These are phyloP conservation scores for Tribolium madens DNA, from an alignment of 1,140 invertebrate genomes.

Conservation along the genomic window DNA sequence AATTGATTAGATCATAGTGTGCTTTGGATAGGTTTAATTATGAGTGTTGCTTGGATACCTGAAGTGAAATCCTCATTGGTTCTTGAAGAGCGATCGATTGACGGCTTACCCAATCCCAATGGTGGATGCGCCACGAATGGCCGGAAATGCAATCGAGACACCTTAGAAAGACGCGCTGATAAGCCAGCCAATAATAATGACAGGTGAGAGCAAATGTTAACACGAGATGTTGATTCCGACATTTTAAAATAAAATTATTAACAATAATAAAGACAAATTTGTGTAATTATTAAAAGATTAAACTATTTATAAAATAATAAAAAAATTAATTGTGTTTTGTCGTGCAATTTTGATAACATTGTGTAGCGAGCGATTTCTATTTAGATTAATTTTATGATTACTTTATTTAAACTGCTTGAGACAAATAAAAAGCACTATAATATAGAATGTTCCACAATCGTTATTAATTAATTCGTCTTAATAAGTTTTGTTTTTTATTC, in stretches of 20 bases:
- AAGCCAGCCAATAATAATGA: constrained; percentile 35
- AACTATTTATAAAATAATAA: not conserved
- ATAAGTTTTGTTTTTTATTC: no score
- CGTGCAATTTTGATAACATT: no score
- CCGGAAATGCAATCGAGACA: constrained; percentile 53
- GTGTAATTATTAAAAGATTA: not conserved
- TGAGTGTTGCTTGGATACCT: constrained; percentile 46
- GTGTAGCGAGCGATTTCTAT: not conserved
- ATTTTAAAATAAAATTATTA: no score
- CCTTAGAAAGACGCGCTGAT: constrained; percentile 29
- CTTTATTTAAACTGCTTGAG: not conserved
- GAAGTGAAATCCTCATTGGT: constrained; percentile 39
- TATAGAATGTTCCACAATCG: no score
- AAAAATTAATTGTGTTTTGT: not conserved
- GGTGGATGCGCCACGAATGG: constrained; percentile 53
- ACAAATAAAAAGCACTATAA: no score
- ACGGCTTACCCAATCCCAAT: constrained; percentile 37
- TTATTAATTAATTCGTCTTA: no score
- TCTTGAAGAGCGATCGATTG: constrained; percentile 36
- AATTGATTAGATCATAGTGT: no score
- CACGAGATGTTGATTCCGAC: not conserved
- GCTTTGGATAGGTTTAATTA: constrained; percentile 38
- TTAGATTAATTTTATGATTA: not conserved
- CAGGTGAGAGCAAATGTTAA: constrained; percentile 13
- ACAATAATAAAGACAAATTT: no score